phyloP scores from a whole-genome alignment of 1,140 invertebrate genomes.

The Drosophila truncata region DNA sequence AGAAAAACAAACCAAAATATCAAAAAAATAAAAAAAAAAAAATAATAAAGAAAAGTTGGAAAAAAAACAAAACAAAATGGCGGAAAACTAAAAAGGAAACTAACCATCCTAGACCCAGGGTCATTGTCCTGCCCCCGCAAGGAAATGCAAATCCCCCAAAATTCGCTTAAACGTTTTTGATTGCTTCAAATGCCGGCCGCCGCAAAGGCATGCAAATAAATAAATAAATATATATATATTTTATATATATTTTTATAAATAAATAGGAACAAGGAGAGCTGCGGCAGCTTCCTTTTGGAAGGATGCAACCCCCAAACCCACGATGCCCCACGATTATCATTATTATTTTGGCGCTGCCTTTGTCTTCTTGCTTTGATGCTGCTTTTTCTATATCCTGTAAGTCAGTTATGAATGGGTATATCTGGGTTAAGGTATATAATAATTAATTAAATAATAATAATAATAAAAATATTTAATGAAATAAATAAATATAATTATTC shows the following conservation, averaged over 20 bases:
- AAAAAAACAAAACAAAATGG: not conserved
- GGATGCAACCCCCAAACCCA: not conserved
- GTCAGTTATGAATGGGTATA: not conserved
- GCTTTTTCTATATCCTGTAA: conserved; percentile 13
- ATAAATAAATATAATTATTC: too few relatives aligned
- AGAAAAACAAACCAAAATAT: not conserved
- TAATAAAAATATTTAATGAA: too few relatives aligned
- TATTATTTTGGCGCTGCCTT: conserved; percentile 68
- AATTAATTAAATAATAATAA: too few relatives aligned
- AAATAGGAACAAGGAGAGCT: conserved; percentile 13
- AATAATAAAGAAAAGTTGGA: not conserved
- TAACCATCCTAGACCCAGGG: not conserved
- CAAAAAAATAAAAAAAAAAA: not conserved
- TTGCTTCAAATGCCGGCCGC: conserved; percentile 63
- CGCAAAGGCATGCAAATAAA: conserved; percentile 47
- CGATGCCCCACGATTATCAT: conserved; percentile 43
- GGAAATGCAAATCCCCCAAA: conserved; percentile 68
- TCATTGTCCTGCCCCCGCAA: conserved; percentile 16
- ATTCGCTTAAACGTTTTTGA: conserved; percentile 79
- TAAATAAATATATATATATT: conserved; percentile 42
- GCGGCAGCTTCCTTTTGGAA: not conserved
- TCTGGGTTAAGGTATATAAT: not conserved
- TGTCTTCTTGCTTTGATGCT: conserved; percentile 30
- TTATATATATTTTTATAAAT: conserved; percentile 35
- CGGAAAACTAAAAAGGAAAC: not conserved